A percentile compares a stretch with the other conserved stretches of the same genome.
These are phyloP conservation scores for Dipodomys stephensi DNA, from an alignment of 2,113 vertebrate genomes.

Conservation along the genomic window DNA sequence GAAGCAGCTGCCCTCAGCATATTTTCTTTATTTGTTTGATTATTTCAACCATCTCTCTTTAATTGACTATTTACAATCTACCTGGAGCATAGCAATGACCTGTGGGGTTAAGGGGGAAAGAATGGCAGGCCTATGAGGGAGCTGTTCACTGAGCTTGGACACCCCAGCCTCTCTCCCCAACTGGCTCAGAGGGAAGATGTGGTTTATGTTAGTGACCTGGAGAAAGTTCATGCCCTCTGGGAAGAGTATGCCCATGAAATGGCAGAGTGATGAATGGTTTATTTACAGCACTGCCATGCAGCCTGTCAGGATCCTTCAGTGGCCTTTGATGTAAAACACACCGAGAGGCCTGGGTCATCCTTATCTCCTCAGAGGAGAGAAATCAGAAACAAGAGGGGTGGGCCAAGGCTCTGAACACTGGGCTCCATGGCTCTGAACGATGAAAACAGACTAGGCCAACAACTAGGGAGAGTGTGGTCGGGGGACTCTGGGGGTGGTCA, in stretches of 20 bases:
- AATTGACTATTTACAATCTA: slow-evolving; percentile 79
- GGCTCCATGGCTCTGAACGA: slow-evolving; percentile 56
- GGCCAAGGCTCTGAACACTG: neutral
- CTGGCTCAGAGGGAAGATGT: slow-evolving; percentile 84
- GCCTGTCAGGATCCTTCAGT: slow-evolving; percentile 88
- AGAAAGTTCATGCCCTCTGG: slow-evolving; percentile 90
- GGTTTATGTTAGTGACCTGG: slow-evolving; percentile 92
- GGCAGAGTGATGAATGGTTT: slow-evolving; percentile 92
- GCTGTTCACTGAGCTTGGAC: slow-evolving; percentile 79
- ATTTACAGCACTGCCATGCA: slow-evolving; percentile 90
- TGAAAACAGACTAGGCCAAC: slow-evolving; percentile 75
- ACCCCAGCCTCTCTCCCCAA: slow-evolving; percentile 58
- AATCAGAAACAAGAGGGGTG: slow-evolving; percentile 82
- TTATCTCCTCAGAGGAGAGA: slow-evolving; percentile 86
- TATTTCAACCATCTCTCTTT: slow-evolving; percentile 64
- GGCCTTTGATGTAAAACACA: slow-evolving; percentile 93
- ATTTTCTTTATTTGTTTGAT: slow-evolving; percentile 60
- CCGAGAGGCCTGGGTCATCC: slow-evolving; percentile 86
- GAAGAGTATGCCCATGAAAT: slow-evolving; percentile 86
- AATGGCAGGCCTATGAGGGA: slow-evolving; percentile 79
- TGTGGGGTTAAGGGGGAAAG: slow-evolving; percentile 77
- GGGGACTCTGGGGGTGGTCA: neutral
- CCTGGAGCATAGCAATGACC: slow-evolving; percentile 76
- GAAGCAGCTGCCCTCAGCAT: neutral
- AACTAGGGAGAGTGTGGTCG: fast-evolving